Evolutionary conservation across 2,113 vertebrate genomes (phyloP).

Genomic region (Bothrops jararaca): DNA sequence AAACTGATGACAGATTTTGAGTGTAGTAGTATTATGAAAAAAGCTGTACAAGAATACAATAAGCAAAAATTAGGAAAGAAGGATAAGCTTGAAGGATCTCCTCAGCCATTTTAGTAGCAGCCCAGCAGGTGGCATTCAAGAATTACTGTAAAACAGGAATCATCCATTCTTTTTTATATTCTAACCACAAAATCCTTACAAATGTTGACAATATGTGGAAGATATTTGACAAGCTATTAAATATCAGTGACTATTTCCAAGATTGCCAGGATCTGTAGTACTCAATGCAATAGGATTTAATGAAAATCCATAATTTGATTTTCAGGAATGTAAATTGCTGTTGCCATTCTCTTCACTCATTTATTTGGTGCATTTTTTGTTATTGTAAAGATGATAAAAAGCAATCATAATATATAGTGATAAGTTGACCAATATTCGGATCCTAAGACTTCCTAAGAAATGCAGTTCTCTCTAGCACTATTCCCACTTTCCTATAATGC

Average conservation of each 20-base stretch:
- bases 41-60: neutral
- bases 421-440: neutral
- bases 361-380: neutral
- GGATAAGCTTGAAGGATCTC: neutral
- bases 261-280: neutral
- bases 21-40: neutral
- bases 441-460: neutral
- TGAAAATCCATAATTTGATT: neutral
- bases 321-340: neutral
- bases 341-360: neutral
- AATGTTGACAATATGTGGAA: neutral
- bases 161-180: slow-evolving; percentile 4
- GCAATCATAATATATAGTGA: neutral
- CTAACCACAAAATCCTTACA: neutral
- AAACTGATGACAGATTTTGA: neutral
- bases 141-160: slow-evolving; percentile 35
- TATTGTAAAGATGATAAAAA: neutral
- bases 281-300: neutral
- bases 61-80: neutral
- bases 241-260: neutral
- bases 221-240: neutral
- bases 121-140: slow-evolving; percentile 63
- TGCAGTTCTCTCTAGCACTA: neutral
- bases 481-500: neutral
- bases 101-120: slow-evolving; percentile 25